Evolutionary conservation across 2,797 vertebrate species (phyloP).

Genomic region (Melanotaenia nigrans): DNA sequence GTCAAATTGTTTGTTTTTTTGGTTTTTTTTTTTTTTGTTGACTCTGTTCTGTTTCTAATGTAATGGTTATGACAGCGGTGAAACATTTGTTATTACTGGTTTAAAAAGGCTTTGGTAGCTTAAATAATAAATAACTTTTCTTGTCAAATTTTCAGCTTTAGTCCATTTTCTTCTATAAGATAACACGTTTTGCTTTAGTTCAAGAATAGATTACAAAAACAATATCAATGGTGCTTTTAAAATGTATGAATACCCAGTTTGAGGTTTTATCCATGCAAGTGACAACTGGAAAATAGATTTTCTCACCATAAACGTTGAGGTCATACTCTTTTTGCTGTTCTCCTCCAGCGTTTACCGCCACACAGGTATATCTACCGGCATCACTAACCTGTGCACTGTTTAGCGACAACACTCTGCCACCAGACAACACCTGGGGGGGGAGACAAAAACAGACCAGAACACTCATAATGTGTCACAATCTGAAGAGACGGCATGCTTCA

Average conservation of each 20-base stretch:
- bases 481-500: neutral
- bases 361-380: conserved; percentile 91
- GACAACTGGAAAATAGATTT: neutral
- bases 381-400: conserved; percentile 90
- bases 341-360: conserved; percentile 94
- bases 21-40: neutral
- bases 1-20: neutral
- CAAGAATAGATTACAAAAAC: neutral
- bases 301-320: conserved; percentile 91
- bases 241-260: neutral
- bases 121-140: neutral
- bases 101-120: too few relatives aligned
- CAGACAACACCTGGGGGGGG: conserved; percentile 87
- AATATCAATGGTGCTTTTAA: neutral
- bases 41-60: neutral
- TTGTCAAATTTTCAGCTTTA: neutral
- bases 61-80: neutral
- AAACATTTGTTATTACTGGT: neutral
- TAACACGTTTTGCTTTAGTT: neutral
- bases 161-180: neutral
- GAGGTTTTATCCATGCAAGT: neutral
- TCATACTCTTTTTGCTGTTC: conserved; percentile 90
- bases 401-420: conserved; percentile 87
- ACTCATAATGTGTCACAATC: neutral
- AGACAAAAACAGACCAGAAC: conserved; percentile 9